These are phyloP conservation scores for Druon quercuslanigerum DNA, from an alignment of 1,140 invertebrate species.

Conservation along the genomic window DNA sequence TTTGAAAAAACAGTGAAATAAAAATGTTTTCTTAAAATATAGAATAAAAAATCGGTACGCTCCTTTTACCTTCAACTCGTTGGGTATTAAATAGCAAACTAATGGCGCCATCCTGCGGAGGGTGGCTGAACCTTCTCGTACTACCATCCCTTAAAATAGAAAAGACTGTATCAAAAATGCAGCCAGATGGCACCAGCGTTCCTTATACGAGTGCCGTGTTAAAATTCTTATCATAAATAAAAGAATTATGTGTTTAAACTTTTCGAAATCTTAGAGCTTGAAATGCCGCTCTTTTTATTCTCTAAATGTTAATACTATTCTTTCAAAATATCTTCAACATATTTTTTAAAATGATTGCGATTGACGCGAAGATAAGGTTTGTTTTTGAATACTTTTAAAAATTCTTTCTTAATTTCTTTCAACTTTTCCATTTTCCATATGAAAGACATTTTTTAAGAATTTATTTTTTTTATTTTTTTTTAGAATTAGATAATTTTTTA, in stretches of 20 bases:
- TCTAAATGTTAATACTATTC: too few species aligned
- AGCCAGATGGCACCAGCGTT: slow-evolving; percentile 57
- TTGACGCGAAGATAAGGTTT: too few species aligned
- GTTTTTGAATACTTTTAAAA: too few species aligned
- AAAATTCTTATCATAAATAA: neutral
- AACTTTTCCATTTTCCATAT: too few species aligned
- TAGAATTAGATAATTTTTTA: neutral
- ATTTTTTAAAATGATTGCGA: too few species aligned
- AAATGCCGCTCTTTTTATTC: too few species aligned
- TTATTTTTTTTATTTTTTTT: too few species aligned
- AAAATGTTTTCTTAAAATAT: neutral
- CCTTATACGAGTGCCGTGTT: slow-evolving; percentile 15
- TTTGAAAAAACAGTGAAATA: neutral
- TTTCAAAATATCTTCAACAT: too few species aligned
- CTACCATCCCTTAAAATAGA: slow-evolving; percentile 40
- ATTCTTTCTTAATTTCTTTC: too few species aligned
- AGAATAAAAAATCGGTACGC: slow-evolving; percentile 12
- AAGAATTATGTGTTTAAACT: too few species aligned
- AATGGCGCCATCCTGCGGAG: slow-evolving; percentile 60
- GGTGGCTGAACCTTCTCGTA: slow-evolving; percentile 46
- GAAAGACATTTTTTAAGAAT: too few species aligned
- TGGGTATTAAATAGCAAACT: neutral
- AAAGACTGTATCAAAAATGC: slow-evolving; percentile 52
- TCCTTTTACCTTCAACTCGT: neutral
- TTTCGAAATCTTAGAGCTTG: too few species aligned